These are phyloP conservation scores for Antechinus flavipes DNA, from an alignment of 2,113 vertebrate genomes.

Conservation along the genomic window DNA sequence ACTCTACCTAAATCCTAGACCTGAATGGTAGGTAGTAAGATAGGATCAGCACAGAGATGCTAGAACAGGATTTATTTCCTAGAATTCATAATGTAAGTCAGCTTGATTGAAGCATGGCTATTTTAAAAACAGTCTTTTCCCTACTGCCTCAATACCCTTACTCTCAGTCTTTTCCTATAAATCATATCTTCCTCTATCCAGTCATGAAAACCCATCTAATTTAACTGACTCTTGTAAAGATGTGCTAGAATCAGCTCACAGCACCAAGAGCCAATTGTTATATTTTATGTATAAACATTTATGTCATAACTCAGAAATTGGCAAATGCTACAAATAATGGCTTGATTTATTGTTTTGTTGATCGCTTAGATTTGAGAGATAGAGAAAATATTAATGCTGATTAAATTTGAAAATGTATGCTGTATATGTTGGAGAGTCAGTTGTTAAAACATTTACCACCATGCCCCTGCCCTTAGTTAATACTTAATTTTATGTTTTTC, in stretches of 20 bases:
- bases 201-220: not conserved
- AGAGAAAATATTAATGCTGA: not conserved
- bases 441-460: not conserved
- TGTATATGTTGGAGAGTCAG: not conserved
- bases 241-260: not conserved
- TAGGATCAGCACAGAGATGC: not conserved
- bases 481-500: not conserved
- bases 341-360: not conserved
- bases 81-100: not conserved
- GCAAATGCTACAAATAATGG: not conserved
- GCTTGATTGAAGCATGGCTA: not conserved
- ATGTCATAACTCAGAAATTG: not conserved
- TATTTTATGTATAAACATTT: not conserved
- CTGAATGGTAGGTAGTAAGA: not conserved
- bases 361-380: not conserved
- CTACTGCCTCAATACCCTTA: not conserved
- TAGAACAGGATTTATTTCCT: not conserved
- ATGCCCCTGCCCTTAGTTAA: not conserved
- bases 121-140: not conserved
- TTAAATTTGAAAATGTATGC: not conserved
- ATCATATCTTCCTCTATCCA: not conserved
- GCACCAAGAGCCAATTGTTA: not conserved
- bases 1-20: not conserved
- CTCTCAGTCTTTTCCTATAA: not conserved
- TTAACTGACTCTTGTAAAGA: not conserved